Conservation (phyloP, 2,113 vertebrate species). For the Penelope pileata region DNA sequence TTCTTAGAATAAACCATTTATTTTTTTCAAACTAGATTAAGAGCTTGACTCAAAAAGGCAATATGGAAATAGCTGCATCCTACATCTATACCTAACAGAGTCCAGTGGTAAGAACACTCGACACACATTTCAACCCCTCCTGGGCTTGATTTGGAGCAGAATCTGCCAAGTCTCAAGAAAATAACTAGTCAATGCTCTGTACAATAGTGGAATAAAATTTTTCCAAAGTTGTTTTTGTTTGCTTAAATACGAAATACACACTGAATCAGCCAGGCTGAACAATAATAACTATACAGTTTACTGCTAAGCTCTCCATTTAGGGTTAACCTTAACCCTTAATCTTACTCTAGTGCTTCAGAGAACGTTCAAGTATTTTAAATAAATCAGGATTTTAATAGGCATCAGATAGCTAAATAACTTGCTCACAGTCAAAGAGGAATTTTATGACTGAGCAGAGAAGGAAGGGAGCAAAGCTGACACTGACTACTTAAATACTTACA, state of each 20-base stretch:
- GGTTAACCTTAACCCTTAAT: not conserved
- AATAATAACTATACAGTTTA: not conserved
- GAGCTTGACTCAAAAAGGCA: not conserved
- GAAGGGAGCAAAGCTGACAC: not conserved
- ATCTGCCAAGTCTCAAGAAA: not conserved
- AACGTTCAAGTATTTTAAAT: not conserved
- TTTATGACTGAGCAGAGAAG: not conserved
- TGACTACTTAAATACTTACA: not conserved
- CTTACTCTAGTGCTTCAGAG: not conserved
- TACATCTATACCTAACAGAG: not conserved
- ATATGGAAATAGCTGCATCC: not conserved
- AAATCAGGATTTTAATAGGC: not conserved
- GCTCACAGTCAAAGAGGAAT: not conserved
- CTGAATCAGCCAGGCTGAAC: not conserved
- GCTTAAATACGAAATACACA: not conserved
- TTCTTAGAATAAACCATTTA: not conserved
- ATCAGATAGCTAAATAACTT: not conserved
- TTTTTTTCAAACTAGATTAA: not conserved
- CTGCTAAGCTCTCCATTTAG: not conserved
- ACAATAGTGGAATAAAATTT: not conserved
- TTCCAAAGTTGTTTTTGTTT: not conserved
- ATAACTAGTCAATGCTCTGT: not conserved
- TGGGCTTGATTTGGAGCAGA: not conserved
- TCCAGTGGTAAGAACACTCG: not conserved
- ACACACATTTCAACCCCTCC: not conserved